A percentile compares a stretch with the other conserved stretches of the same genome.
Evolutionary conservation across 2,113 vertebrate genomes (phyloP).

Genomic region (Chamaea fasciata): DNA sequence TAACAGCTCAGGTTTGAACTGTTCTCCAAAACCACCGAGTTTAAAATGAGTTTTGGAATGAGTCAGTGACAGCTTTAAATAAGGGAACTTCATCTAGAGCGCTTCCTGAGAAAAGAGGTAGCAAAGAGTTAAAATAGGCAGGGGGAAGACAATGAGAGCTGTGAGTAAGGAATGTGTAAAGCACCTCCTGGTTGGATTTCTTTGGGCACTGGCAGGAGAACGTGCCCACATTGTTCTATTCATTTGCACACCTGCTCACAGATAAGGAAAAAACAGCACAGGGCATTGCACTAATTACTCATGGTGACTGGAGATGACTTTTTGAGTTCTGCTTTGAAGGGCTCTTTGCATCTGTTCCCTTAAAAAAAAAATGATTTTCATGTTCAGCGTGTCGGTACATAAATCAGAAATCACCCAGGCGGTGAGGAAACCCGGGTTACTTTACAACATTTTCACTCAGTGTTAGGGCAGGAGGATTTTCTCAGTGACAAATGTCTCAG

Average conservation of each 20-base stretch:
- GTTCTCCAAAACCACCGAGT: background rate
- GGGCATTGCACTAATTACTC: background rate
- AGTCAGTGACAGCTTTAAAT: background rate
- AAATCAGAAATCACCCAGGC: background rate
- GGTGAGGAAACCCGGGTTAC: background rate
- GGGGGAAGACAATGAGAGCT: constrained; percentile 20
- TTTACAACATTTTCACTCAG: background rate
- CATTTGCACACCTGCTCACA: constrained; percentile 66
- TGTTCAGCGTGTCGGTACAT: background rate
- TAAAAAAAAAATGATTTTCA: background rate
- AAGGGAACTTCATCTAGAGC: background rate
- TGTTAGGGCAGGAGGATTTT: background rate
- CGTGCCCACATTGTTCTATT: constrained; percentile 60
- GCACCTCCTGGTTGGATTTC: constrained; percentile 23
- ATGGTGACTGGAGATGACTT: background rate
- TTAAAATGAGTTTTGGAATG: background rate
- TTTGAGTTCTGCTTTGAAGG: background rate
- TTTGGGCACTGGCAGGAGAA: constrained; percentile 26
- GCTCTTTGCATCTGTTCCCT: background rate
- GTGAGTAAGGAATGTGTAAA: constrained; percentile 54
- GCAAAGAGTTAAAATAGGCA: constrained; percentile 25
- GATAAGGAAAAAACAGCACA: background rate
- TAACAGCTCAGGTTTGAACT: background rate
- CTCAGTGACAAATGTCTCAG: background rate
- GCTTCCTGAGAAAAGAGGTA: background rate